Percentiles rank a stretch among this genome's conserved stretches.
Evolutionary conservation across 2,888 invertebrate genomes (phyloP).

Genomic region (Caenorhabditis japonica): DNA sequence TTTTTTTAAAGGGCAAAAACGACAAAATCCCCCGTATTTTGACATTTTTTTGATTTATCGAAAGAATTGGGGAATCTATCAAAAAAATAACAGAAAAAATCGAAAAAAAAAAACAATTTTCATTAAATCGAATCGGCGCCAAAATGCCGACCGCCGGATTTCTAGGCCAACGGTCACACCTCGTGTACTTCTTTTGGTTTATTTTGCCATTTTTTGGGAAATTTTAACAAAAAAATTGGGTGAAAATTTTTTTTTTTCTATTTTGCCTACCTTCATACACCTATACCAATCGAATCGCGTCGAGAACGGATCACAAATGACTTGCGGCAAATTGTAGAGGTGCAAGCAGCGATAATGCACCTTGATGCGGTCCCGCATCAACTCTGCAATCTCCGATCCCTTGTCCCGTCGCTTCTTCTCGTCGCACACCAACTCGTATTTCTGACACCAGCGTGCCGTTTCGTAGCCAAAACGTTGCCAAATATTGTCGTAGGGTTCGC

Average conservation of each 20-base stretch:
- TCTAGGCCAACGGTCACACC: too few relatives aligned
- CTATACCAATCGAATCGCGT: slow-evolving; percentile 65
- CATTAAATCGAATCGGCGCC: too few relatives aligned
- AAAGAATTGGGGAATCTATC: too few relatives aligned
- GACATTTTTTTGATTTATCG: too few relatives aligned
- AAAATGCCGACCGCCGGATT: too few relatives aligned
- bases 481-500: slow-evolving; percentile 59
- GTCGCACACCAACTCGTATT: slow-evolving; percentile 67
- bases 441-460: slow-evolving; percentile 70
- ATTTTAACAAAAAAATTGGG: not conserved
- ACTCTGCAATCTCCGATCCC: slow-evolving; percentile 56
- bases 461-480: slow-evolving; percentile 55
- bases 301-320: slow-evolving; percentile 67
- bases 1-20: too few relatives aligned
- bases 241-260: not conserved
- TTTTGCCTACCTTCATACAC: slow-evolving; percentile 60
- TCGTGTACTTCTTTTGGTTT: too few relatives aligned
- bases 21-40: too few relatives aligned
- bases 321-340: slow-evolving; percentile 58
- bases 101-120: too few relatives aligned
- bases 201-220: too few relatives aligned
- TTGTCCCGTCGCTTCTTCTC: slow-evolving; percentile 62
- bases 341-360: slow-evolving; percentile 68
- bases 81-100: too few relatives aligned
- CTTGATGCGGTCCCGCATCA: slow-evolving; percentile 62